Conservation (phyloP, 2,113 vertebrate genomes). For the Narcine bancroftii region DNA sequence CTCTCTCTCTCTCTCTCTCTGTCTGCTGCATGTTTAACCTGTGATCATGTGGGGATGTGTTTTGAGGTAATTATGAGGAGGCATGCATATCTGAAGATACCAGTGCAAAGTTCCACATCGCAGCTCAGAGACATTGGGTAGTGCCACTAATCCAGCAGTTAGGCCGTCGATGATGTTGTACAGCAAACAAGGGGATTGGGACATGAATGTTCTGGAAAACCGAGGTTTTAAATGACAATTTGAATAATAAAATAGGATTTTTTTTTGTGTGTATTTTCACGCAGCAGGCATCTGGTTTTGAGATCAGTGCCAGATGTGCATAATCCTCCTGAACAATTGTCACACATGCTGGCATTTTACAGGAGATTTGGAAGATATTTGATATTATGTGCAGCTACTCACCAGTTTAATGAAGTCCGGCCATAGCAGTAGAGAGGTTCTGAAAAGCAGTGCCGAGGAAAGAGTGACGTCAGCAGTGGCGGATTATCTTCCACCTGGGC, state of each 20-base stretch:
- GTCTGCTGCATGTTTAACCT: no score
- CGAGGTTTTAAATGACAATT: background rate
- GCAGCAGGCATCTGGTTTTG: background rate
- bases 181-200: background rate
- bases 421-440: no score
- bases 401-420: background rate
- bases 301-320: background rate
- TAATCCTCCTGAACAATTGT: background rate
- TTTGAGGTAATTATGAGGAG: background rate
- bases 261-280: background rate
- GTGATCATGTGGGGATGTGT: no score
- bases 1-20: no score
- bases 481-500: no score
- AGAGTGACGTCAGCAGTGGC: no score
- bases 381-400: background rate
- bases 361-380: background rate
- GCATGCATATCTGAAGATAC: background rate
- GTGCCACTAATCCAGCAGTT: no score
- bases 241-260: background rate
- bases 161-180: no score
- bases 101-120: background rate
- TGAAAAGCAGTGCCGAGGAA: no score
- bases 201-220: background rate
- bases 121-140: background rate
- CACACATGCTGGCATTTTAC: slow-evolving; percentile 6